These are phyloP conservation scores for Tanaodytes sp. DNA, from an alignment of 2,888 invertebrate genomes.

Conservation along the genomic window DNA sequence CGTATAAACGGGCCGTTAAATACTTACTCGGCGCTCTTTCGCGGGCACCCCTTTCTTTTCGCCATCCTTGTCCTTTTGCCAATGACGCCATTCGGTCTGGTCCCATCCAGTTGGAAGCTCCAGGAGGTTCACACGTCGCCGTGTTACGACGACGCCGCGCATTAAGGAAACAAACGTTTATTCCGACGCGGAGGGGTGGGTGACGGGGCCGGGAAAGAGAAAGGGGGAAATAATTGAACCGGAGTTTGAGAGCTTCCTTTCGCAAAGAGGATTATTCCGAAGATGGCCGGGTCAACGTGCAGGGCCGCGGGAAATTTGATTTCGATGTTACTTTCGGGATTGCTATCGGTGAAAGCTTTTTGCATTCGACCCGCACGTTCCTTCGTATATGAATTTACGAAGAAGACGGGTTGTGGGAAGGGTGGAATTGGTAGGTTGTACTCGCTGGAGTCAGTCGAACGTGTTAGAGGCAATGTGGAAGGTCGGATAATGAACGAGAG, in stretches of 20 bases:
- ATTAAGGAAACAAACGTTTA: constrained; percentile 72
- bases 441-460: too few species aligned
- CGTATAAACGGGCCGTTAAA: constrained; percentile 70
- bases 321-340: constrained; percentile 31
- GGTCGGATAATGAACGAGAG: background rate
- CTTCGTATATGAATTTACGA: constrained; percentile 8
- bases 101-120: constrained; percentile 18
- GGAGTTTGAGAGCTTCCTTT: constrained; percentile 51
- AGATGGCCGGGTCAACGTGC: constrained; percentile 31
- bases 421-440: too few species aligned
- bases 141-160: constrained; percentile 68
- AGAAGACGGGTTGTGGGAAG: too few species aligned
- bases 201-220: constrained; percentile 57
- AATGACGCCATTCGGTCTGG: constrained; percentile 42
- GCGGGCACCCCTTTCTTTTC: constrained; percentile 57
- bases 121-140: constrained; percentile 56
- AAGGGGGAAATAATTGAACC: constrained; percentile 61
- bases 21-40: constrained; percentile 63
- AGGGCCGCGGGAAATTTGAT: constrained; percentile 40
- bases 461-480: too few species aligned
- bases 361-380: constrained; percentile 6
- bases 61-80: constrained; percentile 42
- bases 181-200: constrained; percentile 57
- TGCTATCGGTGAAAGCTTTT: constrained; percentile 21
- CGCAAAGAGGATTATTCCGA: constrained; percentile 62